Base-by-base conservation (phyloP, 2,888 invertebrate species). In the Mechanitis mazaeus region DNA sequence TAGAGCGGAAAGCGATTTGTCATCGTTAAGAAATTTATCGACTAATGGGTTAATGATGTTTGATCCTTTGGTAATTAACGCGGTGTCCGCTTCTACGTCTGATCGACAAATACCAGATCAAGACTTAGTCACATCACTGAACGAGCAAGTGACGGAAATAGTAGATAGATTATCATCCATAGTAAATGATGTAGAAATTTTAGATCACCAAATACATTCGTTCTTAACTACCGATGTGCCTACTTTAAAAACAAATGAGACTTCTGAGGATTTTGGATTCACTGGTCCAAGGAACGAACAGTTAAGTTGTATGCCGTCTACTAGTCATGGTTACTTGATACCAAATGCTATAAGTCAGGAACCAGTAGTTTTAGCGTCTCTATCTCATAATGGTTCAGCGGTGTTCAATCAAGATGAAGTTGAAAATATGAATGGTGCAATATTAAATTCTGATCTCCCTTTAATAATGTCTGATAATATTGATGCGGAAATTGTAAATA, bases 251-350 rank as follows among this genome's bases (percentile, higher is more conserved):
- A 73, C 86, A 2, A 78, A 78, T 0, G 84, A 86, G 3, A 77
- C 80, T 7, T 65, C 77, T 0, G 84, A 84, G 60, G 70, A 75
- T 4, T 83, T 72, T 65, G 75, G 76, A 0, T 81, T 80, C 55
- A 64, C 72, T 0, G 82, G 82, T 2, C 81, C 85, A 0, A 84
- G 86, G 58, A 89, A 84, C 54, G 90, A 89, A 64, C 86, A 86
- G 56, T 65, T 87, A 11, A 86, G 89, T 28, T 91, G 90, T 69
- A 85, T 92, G 74, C 92, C 93, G 3, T 93, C 93, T 0, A 93
- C 93, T 0, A 91, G 91, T 70, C 93, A 93, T 66, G 92, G 92
- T 33, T 93, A 92, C 77, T 78, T 93, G 55, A 91, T 94, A 75
- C 92, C 93, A 7, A 92, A 92, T 68, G 92, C 92, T 0, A 91